Evolutionary conservation across 2,888 invertebrate genomes (phyloP).

Genomic region (Harpalus rubripes): DNA sequence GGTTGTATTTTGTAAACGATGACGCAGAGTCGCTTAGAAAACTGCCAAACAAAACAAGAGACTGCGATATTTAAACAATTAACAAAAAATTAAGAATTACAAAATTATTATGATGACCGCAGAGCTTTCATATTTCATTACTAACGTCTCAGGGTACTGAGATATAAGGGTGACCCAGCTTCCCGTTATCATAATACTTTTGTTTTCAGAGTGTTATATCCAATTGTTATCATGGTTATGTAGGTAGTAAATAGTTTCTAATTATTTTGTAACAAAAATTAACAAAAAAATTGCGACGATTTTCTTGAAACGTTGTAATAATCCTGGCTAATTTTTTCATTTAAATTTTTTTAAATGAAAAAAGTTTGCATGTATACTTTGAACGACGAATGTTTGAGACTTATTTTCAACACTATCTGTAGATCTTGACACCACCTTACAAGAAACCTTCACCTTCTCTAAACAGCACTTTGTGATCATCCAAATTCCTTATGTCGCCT

Average conservation of each 20-base stretch:
- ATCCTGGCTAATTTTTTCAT: conserved; percentile 59
- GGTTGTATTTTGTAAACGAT: conserved; percentile 64
- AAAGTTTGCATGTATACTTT: conserved; percentile 73
- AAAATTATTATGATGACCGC: conserved; percentile 77
- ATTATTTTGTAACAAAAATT: conserved; percentile 76
- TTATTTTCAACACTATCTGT: conserved; percentile 70
- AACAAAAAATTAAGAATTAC: conserved; percentile 74
- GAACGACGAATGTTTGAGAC: conserved; percentile 74
- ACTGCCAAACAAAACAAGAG: conserved; percentile 75
- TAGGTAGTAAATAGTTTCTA: conserved; percentile 75
- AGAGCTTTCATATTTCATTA: conserved; percentile 15
- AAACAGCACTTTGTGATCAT: conserved; percentile 76
- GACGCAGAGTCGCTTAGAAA: conserved; percentile 67
- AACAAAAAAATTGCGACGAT: conserved; percentile 66
- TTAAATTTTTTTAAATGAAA: conserved; percentile 66
- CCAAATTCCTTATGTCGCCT: conserved; percentile 77
- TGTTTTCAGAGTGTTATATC: conserved; percentile 74
- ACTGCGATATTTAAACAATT: conserved; percentile 78
- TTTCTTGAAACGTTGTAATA: conserved; percentile 64
- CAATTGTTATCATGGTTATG: conserved; percentile 76
- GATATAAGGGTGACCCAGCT: conserved; percentile 66
- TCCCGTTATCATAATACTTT: conserved; percentile 76
- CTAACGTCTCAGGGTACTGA: conserved; percentile 27
- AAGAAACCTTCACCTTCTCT: conserved; percentile 69
- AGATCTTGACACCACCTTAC: conserved; percentile 62